Evolutionary conservation across 2,113 vertebrate genomes (phyloP).

Genomic region (Hemiscyllium ocellatum): DNA sequence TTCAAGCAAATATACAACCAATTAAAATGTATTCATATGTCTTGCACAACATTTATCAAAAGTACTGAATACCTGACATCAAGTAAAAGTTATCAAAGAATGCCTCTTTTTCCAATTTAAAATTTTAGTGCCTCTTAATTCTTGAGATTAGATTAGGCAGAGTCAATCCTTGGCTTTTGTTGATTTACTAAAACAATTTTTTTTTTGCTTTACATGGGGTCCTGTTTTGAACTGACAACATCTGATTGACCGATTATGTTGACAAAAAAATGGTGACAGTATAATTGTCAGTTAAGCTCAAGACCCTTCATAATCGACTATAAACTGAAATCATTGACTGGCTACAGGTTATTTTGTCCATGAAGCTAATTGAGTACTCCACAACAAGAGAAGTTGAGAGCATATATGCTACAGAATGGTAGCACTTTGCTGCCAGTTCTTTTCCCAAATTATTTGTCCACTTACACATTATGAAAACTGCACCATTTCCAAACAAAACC

Average conservation of each 20-base stretch:
- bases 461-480: neutral
- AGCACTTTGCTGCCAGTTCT: conserved; percentile 3
- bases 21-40: neutral
- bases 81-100: neutral
- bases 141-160: neutral
- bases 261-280: neutral
- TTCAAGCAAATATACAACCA: neutral
- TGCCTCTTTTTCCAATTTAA: neutral
- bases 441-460: neutral
- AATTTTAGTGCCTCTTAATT: neutral
- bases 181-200: neutral
- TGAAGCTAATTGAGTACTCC: neutral
- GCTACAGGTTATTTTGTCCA: neutral
- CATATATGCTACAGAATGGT: neutral
- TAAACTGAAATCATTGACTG: neutral
- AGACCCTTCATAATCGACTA: neutral
- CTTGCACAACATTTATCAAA: neutral
- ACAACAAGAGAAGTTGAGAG: neutral
- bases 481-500: neutral
- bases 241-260: neutral
- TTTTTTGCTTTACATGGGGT: neutral
- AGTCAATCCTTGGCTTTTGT: neutral
- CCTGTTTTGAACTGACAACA: neutral
- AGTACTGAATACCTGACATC: neutral
- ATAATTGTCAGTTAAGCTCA: neutral